Evolutionary conservation across 2,797 vertebrate species (phyloP), one percentile per base, ranked within the genome.

Genomic region (Falco biarmicus): DNA sequence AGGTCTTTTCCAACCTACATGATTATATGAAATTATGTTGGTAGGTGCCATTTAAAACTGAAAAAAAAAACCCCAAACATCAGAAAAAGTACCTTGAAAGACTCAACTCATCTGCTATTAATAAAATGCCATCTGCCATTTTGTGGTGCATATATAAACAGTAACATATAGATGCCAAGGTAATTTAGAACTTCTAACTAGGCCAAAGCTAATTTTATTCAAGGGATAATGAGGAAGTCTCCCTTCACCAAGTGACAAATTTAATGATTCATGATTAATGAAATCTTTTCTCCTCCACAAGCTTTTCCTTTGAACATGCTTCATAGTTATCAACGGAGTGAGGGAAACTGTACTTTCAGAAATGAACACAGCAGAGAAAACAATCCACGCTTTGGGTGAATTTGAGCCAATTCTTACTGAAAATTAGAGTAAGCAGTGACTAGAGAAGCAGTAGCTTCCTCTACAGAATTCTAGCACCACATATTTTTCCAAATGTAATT

Each of bases 261-360:
- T 79, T 97, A 98, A 98, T 98, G 98, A 98, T 97, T 98, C 97
- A 97, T 98, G 98, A 98, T 98, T 98, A 98, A 98, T 98, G 97
- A 97, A 97, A 96, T 95, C 93, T 95, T 97, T 98, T 96, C 96
- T 97, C 77, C 93, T 97, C 95, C 92, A 73, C 95, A 97, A 96
- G 95, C 94, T 74, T 97, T 94, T 93, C 84, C 85, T 97, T 97
- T 96, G 95, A 60, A 80, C 94, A 93, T 88, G 94, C 76, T 70
- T 71, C 97, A 87, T 86, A 89, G 89, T 96, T 96, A 97, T 96
- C 97, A 96, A 71, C 50, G 71, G 74, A 95, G 63, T 85, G 76
- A 92, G 79, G 96, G 74, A 97, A 97, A 89, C 74, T 93, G 73
- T 95, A 93, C 97, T 95, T 97, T 92, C 87, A 86, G 95, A 96